These are phyloP conservation scores for Ennomos fuscantarius DNA, from an alignment of 2,888 invertebrate genomes.

Conservation along the genomic window DNA sequence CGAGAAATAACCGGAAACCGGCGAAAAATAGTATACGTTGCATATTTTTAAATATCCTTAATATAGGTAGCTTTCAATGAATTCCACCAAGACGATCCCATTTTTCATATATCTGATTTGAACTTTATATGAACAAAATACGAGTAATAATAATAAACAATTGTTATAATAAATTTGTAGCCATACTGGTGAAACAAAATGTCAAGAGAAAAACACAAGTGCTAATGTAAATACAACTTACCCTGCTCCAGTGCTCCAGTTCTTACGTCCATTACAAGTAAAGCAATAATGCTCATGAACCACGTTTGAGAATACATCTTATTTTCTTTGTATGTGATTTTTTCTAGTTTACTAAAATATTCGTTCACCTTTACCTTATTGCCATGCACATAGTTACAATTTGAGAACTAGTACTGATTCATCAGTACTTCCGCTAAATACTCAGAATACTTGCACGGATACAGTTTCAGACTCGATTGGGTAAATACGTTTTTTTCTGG, in stretches of 20 bases:
- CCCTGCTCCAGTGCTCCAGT: constrained; percentile 65
- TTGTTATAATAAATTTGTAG: too few species aligned
- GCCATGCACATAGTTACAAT: too few species aligned
- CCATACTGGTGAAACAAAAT: too few species aligned
- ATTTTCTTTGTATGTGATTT: too few species aligned
- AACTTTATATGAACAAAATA: too few species aligned
- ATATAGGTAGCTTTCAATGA: too few species aligned
- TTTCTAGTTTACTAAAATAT: constrained; percentile 1
- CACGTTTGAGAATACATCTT: constrained; percentile 53
- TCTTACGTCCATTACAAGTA: constrained; percentile 64
- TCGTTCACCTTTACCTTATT: background rate
- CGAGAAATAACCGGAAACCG: too few species aligned
- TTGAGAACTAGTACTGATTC: background rate
- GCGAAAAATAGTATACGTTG: too few species aligned
- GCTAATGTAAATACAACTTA: constrained; percentile 43
- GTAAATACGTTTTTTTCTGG: background rate
- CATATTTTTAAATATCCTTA: too few species aligned
- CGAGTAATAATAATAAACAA: too few species aligned
- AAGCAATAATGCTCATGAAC: constrained; percentile 59
- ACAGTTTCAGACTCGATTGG: background rate
- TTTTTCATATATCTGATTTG: too few species aligned
- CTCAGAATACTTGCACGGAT: background rate
- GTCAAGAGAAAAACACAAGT: background rate
- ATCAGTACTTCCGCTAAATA: background rate
- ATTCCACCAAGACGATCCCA: too few species aligned